Percentiles rank a stretch among this genome's conserved stretches.
Conservation (phyloP, 2,888 invertebrate species). For the Pheosia gnoma region DNA sequence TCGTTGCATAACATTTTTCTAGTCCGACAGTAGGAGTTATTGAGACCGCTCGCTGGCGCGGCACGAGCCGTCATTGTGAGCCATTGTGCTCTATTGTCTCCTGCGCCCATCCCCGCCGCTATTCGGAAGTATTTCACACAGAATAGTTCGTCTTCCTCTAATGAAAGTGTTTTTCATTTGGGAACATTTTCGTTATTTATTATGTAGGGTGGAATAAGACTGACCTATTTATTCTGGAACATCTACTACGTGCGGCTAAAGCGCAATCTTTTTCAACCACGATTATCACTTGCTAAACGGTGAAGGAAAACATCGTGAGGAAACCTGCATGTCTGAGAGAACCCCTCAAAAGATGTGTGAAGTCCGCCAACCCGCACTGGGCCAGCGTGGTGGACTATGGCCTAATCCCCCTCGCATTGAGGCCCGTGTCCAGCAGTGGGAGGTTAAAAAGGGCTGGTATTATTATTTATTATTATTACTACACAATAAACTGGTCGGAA, state of each 20-base stretch:
- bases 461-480: too few relatives aligned
- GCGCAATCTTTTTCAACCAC: too few relatives aligned
- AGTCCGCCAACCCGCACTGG: too few relatives aligned
- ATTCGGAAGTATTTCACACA: constrained; percentile 41
- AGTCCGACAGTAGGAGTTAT: constrained; percentile 28
- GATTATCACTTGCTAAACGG: too few relatives aligned
- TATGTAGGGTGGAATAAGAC: background rate
- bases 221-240: background rate
- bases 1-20: background rate
- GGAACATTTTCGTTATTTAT: constrained; percentile 16
- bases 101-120: constrained; percentile 12
- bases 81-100: constrained; percentile 38
- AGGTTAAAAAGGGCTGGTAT: too few relatives aligned
- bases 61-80: constrained; percentile 28
- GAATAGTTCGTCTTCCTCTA: constrained; percentile 37
- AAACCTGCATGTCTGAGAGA: too few relatives aligned
- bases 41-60: constrained; percentile 27
- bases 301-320: too few relatives aligned
- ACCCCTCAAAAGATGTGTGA: too few relatives aligned
- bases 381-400: too few relatives aligned
- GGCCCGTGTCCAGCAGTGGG: too few relatives aligned
- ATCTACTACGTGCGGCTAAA: background rate
- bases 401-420: too few relatives aligned
- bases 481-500: too few relatives aligned
- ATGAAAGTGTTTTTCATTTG: constrained; percentile 37